Evolutionary conservation across 2,888 invertebrate genomes (phyloP).

Genomic region (Teinopalpus imperialis): DNA sequence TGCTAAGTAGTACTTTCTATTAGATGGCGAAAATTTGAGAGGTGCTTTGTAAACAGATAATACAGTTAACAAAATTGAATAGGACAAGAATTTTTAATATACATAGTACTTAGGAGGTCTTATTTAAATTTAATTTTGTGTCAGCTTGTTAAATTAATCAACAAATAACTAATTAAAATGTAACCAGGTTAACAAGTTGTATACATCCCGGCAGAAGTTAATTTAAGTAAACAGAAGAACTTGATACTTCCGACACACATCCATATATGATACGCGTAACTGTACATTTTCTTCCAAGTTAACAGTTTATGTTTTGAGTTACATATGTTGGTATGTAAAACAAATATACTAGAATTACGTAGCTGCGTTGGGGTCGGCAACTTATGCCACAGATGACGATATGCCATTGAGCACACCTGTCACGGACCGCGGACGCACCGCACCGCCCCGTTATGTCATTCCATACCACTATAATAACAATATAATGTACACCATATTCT

Average conservation of each 20-base stretch:
- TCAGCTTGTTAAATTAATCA: too few relatives aligned
- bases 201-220: too few relatives aligned
- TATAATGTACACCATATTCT: constrained; percentile 59
- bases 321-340: constrained; percentile 15
- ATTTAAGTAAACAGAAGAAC: too few relatives aligned
- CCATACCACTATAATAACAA: constrained; percentile 61
- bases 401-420: constrained; percentile 46
- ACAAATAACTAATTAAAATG: too few relatives aligned
- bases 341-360: constrained; percentile 13
- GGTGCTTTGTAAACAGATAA: too few relatives aligned
- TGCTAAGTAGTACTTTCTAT: too few relatives aligned
- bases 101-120: too few relatives aligned
- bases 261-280: constrained; percentile 1
- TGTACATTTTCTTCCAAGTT: not conserved
- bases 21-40: too few relatives aligned
- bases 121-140: too few relatives aligned
- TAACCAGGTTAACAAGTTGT: too few relatives aligned
- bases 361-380: constrained; percentile 27
- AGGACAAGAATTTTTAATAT: too few relatives aligned
- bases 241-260: constrained; percentile 15
- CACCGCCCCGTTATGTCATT: constrained; percentile 68
- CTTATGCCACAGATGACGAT: constrained; percentile 33
- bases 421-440: constrained; percentile 42
- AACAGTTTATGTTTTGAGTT: constrained; percentile 9
- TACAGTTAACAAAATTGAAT: too few relatives aligned